These are phyloP conservation scores for Erebia aethiops DNA, from an alignment of 2,888 invertebrate genomes.

Conservation along the genomic window DNA sequence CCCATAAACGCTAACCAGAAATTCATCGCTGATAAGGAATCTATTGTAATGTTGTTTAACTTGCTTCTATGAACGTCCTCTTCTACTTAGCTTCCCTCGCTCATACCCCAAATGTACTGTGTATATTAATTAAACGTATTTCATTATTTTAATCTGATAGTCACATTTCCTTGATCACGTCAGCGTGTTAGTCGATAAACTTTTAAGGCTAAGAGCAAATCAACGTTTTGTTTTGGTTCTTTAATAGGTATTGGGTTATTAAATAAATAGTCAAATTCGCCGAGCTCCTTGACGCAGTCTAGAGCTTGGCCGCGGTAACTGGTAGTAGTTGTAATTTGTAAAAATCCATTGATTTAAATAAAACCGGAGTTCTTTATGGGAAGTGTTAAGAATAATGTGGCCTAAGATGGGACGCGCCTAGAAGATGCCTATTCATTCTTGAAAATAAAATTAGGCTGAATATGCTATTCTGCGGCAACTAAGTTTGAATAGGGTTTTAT, in stretches of 20 bases:
- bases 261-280: no score
- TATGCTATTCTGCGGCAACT: no score
- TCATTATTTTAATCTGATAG: constrained; percentile 41
- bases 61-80: constrained; percentile 32
- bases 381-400: no score
- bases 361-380: no score
- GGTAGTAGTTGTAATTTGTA: no score
- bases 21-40: constrained; percentile 20
- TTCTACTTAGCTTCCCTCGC: constrained; percentile 19
- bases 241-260: neutral
- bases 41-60: constrained; percentile 23
- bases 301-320: no score
- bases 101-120: constrained; percentile 22
- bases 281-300: no score
- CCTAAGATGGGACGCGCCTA: no score
- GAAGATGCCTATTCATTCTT: no score
- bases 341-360: no score
- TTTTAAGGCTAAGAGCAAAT: neutral
- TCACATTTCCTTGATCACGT: constrained; percentile 34
- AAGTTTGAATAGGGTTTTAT: no score
- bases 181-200: constrained; percentile 22
- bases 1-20: constrained; percentile 22
- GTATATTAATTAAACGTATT: constrained; percentile 35
- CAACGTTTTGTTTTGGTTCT: neutral
- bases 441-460: no score